Base-by-base conservation (phyloP, 2,888 invertebrate genomes). In the Luperina nickerlii region DNA sequence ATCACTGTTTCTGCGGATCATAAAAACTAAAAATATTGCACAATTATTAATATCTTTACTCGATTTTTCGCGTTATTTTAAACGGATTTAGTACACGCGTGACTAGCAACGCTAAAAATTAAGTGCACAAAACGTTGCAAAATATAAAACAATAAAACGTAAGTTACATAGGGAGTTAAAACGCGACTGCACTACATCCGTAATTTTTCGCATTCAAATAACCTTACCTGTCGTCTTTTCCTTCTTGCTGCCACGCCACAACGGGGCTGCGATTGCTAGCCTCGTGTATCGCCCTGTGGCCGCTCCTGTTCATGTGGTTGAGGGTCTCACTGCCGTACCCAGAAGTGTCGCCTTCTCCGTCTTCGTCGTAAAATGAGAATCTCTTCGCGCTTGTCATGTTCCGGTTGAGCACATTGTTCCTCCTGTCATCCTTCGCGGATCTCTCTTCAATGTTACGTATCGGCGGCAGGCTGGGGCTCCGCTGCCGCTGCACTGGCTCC, bases 281-380 rank as follows among this genome's bases (percentile, higher is more conserved):
- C 48, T 94, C 94, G 65, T 93, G 92, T 67, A 94, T 86, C 7
- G 90, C 90, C 45, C 91, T 90, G 82, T 91, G 93, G 78, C 92
- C 93, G 83, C 90, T 92, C 86, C 92, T 93, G 75, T 94, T 95
- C 93, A 94, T 97, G 81, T 97, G 97, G 91, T 97, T 97, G 20
- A 97, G 95, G 71, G 98, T 98, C 92, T 98, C 98, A 93, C 98
- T 98, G 72, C 98, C 98, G 94, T 98, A 98, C 62, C 98, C 98
- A 54, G 98, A 98, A 76, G 98, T 98, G 91, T 98, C 98, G 62
- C 98, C 98, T 91, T 98, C 98, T 75, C 97, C 97, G 87, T 97
- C 96, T 90, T 96, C 96, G 90, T 96, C 96, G 87, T 96, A 97
- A 89, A 97, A 96, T n/a, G 96, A 91, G 84, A 96, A 96, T 86